Percentiles rank a stretch among this genome's conserved stretches.
These are phyloP conservation scores for Cladorhizidae sp. DNA, from an alignment of 37 sponge, comb jelly and placozoan species.

Conservation along the genomic window DNA sequence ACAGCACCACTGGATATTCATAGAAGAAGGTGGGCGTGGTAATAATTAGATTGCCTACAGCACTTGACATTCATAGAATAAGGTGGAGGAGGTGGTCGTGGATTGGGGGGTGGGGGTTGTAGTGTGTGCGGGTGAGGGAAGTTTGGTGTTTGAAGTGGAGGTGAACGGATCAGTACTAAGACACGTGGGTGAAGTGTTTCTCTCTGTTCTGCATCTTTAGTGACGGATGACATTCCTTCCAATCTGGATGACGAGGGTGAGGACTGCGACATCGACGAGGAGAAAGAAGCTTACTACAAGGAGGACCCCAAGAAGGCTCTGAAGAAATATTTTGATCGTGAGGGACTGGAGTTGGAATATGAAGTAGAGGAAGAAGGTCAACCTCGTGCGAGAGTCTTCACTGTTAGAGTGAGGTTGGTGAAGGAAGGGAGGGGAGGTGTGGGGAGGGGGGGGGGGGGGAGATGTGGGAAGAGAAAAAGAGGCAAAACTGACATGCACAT, in stretches of 20 bases:
- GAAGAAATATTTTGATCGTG: conserved; percentile 87
- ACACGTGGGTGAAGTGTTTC: not conserved
- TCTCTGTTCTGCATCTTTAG: conserved; percentile 2
- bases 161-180: too few relatives aligned
- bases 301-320: conserved; percentile 92
- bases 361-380: conserved; percentile 75
- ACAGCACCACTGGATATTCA: too few relatives aligned
- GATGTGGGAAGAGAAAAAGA: not conserved
- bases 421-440: not conserved
- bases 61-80: too few relatives aligned
- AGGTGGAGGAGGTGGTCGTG: too few relatives aligned
- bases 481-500: too few relatives aligned
- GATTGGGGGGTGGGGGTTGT: too few relatives aligned
- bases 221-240: conserved; percentile 47
- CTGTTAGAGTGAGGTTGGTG: conserved; percentile 51
- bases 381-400: conserved; percentile 23
- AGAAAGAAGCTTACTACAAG: conserved; percentile 86
- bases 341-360: conserved; percentile 89
- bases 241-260: conserved; percentile 3
- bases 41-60: too few relatives aligned
- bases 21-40: too few relatives aligned
- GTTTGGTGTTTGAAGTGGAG: too few relatives aligned
- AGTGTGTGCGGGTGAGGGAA: too few relatives aligned
- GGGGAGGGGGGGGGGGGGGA: conserved; percentile 3
- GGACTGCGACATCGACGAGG: conserved; percentile 65